Base-by-base conservation (phyloP, 1,140 invertebrate genomes). In the Hyphantria cunea region DNA sequence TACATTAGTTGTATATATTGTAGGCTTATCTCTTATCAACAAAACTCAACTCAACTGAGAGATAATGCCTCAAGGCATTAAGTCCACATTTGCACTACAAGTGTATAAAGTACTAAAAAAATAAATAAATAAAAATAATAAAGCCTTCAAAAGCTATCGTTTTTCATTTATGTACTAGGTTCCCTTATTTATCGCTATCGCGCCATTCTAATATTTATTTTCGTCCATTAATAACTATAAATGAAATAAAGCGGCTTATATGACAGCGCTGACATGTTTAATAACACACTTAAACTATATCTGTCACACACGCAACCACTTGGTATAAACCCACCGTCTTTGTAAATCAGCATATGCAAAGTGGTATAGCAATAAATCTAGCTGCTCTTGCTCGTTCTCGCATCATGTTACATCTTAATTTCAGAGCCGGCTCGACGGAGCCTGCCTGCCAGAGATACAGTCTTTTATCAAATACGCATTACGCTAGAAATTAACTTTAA, bases 341-440 rank as follows among this genome's bases (percentile, higher is more conserved):
- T 91, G 89, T 92, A 92, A 92, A 92, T 92, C 91, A 92, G 91
- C 91, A 91, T 91, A 92, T 92, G 91, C 90, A 91, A 92, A 92
- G 90, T 91, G 90, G 91, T 90, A 86, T 86, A 88, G 89, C 85
- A 88, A 92, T 92, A 92, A 92, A 92, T 92, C 91, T 91, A 85
- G 79, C 82, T 79, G 86, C 80, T 90, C 87, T 90, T 88, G 86
- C 86, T 91, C 91, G 91, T 92, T 91, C 89, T 90, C 91, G 91
- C 90, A 92, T 92, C 91, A 91, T 92, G 91, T 92, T 92, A 92
- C 91, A 92, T 92, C 91, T 92, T 92, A 92, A 92, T 92, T 92
- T 91, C 87, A 86, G 80, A 82, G 78, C 82, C 81, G 80, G 83
- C 84, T 82, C 83, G 79, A 74, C 82, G 84, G 81, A 84, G 85